Base-by-base conservation (phyloP, 1,140 invertebrate species). In the Yoshiicerus persimilis region DNA sequence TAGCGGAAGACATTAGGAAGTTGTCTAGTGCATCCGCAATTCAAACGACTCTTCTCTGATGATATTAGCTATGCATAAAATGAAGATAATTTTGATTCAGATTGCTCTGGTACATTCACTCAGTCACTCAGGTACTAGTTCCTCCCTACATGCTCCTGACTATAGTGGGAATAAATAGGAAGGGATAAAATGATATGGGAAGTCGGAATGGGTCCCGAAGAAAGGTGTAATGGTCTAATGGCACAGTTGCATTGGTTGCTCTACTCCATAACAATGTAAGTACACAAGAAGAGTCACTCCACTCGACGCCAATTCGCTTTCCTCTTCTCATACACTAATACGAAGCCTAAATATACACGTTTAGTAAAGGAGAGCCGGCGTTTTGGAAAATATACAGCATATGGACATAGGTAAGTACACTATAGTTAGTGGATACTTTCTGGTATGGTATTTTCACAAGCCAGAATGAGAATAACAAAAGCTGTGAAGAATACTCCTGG, bases 121-220 rank as follows among this genome's bases (percentile, higher is more conserved):
- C 66, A 70, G 13, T 30, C 10, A 32, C 66, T 32, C 10, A 27
- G 66, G 25, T 30, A 30, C 27, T 70, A 16, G 10, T 2, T 9
- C 8, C 13, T 30, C 1, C 30, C 66, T 30, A 27, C 66, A 11
- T 30, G 10, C 25, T 70, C 27, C 66, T 70, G 27, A 70, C 66
- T 70, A 10, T 16, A n/a, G 4, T 34, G 32, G 32, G 13, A 36
- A 80, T 36, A 36, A 80, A 38, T 80, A 80, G 75, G 30, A 80
- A 80, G 75, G n/a, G 75, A 80, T 80, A 80, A 80, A 80, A 80
- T 80, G 75, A 80, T 80, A 80, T 80, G 75, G 75, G 75, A 80
- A 80, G 32, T 80, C n/a, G 75, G 30, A 80, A 80, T 80, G 75
- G 34, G 75, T 11, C 34, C 75, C 13, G 75, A 80, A 80, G 30